Conservation (phyloP, 2,888 invertebrate genomes). For the Agriopis marginaria region DNA sequence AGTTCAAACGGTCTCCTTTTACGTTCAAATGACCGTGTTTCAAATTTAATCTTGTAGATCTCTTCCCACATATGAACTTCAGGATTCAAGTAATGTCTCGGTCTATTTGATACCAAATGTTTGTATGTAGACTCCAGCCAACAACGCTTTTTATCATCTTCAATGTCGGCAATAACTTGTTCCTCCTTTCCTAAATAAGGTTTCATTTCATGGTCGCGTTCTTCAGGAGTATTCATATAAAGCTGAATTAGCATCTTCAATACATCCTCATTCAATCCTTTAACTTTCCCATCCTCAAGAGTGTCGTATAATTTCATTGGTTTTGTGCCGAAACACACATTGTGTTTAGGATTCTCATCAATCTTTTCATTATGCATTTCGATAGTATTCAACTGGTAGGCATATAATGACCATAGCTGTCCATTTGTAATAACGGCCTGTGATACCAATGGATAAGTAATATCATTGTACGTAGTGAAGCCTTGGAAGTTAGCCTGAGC, state of each 20-base stretch:
- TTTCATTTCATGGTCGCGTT: conserved; percentile 88
- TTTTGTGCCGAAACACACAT: conserved; percentile 92
- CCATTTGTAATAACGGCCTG: conserved; percentile 97
- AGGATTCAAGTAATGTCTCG: conserved; percentile 86
- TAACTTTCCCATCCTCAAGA: conserved; percentile 89
- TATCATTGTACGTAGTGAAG: conserved; percentile 95
- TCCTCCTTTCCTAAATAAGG: conserved; percentile 89
- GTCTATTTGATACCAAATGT: conserved; percentile 89
- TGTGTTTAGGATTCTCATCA: conserved; percentile 89
- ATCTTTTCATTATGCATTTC: conserved; percentile 88
- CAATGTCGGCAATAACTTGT: conserved; percentile 88
- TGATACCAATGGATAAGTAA: conserved; percentile 95
- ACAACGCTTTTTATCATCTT: conserved; percentile 88
- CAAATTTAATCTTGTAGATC: conserved; percentile 91
- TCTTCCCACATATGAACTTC: conserved; percentile 94
- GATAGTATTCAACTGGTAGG: conserved; percentile 97
- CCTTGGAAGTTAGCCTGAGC: conserved; percentile 94
- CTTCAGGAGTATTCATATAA: conserved; percentile 89
- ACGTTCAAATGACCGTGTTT: conserved; percentile 89
- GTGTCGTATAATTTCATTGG: conserved; percentile 91
- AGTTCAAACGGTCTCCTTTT: conserved; percentile 90
- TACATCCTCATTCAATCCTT: conserved; percentile 93
- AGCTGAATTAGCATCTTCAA: conserved; percentile 90
- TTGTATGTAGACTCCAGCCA: conserved; percentile 91
- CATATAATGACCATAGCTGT: conserved; percentile 93